Base-by-base conservation (phyloP, 2,797 vertebrate genomes). In the Danionella dracula region DNA sequence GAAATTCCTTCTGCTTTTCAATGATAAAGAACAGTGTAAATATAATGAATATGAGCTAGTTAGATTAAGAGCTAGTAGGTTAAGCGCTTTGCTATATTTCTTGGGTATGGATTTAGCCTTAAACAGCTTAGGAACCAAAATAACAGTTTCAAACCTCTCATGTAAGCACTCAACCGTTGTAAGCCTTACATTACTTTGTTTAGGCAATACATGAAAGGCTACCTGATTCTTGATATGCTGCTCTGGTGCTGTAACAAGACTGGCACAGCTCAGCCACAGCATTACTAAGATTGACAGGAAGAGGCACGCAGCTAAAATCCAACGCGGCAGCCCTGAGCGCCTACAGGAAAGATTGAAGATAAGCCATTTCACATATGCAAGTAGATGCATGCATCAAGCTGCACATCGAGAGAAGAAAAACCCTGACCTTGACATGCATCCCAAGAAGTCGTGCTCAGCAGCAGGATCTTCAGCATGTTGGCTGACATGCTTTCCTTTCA, bases 221-320 rank as follows among this genome's bases (percentile, higher is more conserved):
- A 97, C 95, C 93, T 96, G 93, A 7, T 90, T 89, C 84, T 92
- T 94, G 82, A 97, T 74, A 66, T 95, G 94, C 78, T 96, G 95
- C 79, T 96, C 93, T 0, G 95, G 96, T 0, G 94, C 93, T 0
- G 95, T 95, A 76, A 96, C 94, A 29, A 97, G 81, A 13, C 93
- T 95, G 80, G 95, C 96, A 8, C 96, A 99, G 84, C 95, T 96
- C 45, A 99, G 91, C 95, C 96, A 98, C 73, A 99, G 75, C 94
- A 98, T 96, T 69, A 97, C 93, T 90, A 97, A 87, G 82, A 98
- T 89, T 4, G 95, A 98, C 56, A 99, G 86, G 84, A 97, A 94
- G 77, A 99, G 92, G 75, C 95, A 98, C 48, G 92, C 92, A 0
- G 94, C 94, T 79, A 99, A 85, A 79, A 97, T 94, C 96, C 96